A percentile compares a stretch with the other conserved stretches of the same genome.
phyloP scores from a whole-genome alignment of 2,113 vertebrate genomes.

The Hirundichthys speculiger region DNA sequence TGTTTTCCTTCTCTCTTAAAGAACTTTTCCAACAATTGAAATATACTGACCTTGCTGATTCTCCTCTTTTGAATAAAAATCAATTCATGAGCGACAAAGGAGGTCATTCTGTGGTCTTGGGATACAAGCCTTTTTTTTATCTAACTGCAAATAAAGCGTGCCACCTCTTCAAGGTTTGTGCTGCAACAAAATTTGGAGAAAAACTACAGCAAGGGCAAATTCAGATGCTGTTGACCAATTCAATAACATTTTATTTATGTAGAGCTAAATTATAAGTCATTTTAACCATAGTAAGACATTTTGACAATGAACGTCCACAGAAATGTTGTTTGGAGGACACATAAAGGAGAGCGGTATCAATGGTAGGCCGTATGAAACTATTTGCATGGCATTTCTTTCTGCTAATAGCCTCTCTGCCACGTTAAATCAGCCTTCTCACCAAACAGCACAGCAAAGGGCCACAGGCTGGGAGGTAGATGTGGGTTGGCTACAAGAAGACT shows the following conservation, averaged over 20 bases:
- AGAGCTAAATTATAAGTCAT: not conserved
- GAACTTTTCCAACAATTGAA: conserved; percentile 51
- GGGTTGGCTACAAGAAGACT: too few species aligned
- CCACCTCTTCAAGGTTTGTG: conserved; percentile 66
- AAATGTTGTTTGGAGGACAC: conserved; percentile 2
- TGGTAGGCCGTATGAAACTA: conserved; percentile 1
- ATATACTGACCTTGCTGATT: conserved; percentile 62
- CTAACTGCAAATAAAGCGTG: conserved; percentile 51
- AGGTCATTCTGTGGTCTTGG: conserved; percentile 56
- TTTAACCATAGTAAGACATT: conserved; percentile 2
- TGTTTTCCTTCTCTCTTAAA: conserved; percentile 49
- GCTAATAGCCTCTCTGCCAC: conserved; percentile 76
- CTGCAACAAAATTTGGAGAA: conserved; percentile 39
- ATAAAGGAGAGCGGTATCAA: conserved; percentile 8
- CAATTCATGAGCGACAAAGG: conserved; percentile 50
- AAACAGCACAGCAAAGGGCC: too few species aligned
- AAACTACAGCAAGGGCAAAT: conserved; percentile 47
- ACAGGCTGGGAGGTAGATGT: too few species aligned
- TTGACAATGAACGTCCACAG: conserved; percentile 19
- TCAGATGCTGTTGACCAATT: conserved; percentile 35
- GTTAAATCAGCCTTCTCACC: conserved; percentile 59
- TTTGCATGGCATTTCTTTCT: conserved; percentile 64
- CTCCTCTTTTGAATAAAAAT: conserved; percentile 58
- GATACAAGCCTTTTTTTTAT: conserved; percentile 63
- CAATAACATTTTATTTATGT: not conserved